Conservation (phyloP, 2,888 invertebrate genomes). For the Machimus rusticus region DNA sequence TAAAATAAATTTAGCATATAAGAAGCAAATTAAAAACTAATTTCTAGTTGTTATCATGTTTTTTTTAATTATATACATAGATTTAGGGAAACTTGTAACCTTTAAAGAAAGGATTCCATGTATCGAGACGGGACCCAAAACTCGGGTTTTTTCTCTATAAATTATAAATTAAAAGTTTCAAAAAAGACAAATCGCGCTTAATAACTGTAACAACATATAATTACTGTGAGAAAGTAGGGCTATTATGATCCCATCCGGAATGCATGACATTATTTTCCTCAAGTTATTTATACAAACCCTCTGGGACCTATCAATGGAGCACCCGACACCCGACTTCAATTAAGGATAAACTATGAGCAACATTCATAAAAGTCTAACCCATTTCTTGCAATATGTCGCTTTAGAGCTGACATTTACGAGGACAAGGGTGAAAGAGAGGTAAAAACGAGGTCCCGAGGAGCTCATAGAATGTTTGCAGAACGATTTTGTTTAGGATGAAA, state of each 20-base stretch:
- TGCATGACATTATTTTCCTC: not conserved
- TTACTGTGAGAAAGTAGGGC: not conserved
- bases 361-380: not conserved
- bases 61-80: too few species aligned
- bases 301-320: not conserved
- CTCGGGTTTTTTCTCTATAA: too few species aligned
- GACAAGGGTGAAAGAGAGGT: not conserved
- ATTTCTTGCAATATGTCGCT: not conserved
- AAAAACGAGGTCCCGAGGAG: not conserved
- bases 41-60: too few species aligned
- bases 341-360: not conserved
- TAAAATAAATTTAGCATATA: too few species aligned
- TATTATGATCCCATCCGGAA: not conserved
- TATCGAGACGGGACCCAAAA: too few species aligned
- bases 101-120: too few species aligned
- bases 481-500: not conserved
- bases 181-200: not conserved
- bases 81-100: too few species aligned
- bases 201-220: not conserved
- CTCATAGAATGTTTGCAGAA: not conserved
- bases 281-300: not conserved
- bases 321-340: not conserved
- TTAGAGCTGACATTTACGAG: not conserved
- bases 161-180: too few species aligned
- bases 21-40: too few species aligned